Base-by-base conservation (phyloP, 2,113 vertebrate species). In the Atherinomorus stipes region DNA sequence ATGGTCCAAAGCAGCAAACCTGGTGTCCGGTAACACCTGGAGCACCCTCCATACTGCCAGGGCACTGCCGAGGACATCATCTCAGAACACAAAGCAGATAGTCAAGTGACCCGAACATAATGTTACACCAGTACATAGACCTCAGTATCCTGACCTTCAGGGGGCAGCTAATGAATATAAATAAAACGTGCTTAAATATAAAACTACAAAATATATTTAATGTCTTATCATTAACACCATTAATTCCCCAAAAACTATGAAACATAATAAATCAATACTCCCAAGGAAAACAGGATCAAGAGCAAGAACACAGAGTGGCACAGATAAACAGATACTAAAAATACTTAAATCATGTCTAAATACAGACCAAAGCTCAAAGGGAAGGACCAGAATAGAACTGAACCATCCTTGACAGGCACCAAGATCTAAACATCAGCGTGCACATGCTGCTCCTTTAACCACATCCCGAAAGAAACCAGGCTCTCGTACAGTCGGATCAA, bases 311-410 rank as follows among this genome's bases (percentile, higher is more conserved):
- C 42, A 51, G 47, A 71, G 22, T 72, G 76, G 56, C 38, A 56
- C 25, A 40, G 60, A 60, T 42, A 7, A 49, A 67, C 25, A 37
- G 28, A 18, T 22, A 4, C 88, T 88, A 88, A 85, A 89, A 91
- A 90, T 91, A 90, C 38, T 73, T 74, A 28, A 2, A 18, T 57
- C 49, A 2, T 6, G 31, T 80, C 81, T 65, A 88, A 88, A 90
- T 50, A 71, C 16, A 78, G 80, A 85, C 6, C 64, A 79, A 83
- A 71, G 72, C 64, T 40, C 25, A 25, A 31, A 38, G 51, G 47
- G 74, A 67, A 21, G 16, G 66, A 60, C 76, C 31, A 77, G 26
- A 81, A 88, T 78, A 84, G 49, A 78, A 11, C 4, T 11, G 44
- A 72, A 22, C 23, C 6, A 11, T 37, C 64, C 0, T 31, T 28